phyloP scores from a whole-genome alignment of 64 coral and sea anemone genomes.

The Montipora capricornis region DNA sequence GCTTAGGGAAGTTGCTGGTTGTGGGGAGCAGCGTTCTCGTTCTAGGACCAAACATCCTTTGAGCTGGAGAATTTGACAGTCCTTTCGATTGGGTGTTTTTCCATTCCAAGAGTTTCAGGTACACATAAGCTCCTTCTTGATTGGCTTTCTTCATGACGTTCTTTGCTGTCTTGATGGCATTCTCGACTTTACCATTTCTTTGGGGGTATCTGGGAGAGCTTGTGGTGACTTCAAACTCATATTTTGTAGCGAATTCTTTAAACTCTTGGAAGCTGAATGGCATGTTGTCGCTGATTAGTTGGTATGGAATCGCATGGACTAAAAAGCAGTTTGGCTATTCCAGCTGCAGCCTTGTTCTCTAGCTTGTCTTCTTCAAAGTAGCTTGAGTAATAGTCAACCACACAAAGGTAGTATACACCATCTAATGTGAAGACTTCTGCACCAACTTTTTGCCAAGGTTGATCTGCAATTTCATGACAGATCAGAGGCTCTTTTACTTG shows the following conservation, averaged over 20 bases:
- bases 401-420: constrained; percentile 17
- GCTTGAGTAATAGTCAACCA: background rate
- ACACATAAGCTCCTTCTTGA: too few species aligned
- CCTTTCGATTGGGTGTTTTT: background rate
- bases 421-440: constrained; percentile 1
- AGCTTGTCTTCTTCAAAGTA: constrained; percentile 11
- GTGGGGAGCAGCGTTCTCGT: constrained; percentile 24
- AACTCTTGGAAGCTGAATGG: background rate
- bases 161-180: too few species aligned
- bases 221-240: background rate
- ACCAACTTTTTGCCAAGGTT: constrained; percentile 32
- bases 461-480: constrained; percentile 14
- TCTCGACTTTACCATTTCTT: too few species aligned
- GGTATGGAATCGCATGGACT: constrained; percentile 10
- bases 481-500: constrained; percentile 2
- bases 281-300: constrained; percentile 15
- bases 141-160: background rate
- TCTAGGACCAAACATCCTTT: constrained; percentile 18
- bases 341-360: background rate
- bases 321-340: background rate
- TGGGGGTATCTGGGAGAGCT: background rate
- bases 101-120: too few species aligned
- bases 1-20: background rate
- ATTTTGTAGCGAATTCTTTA: background rate
- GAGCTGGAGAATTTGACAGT: background rate